These are phyloP conservation scores for Argyresthia albistria DNA, from an alignment of 2,888 invertebrate species.

Conservation along the genomic window DNA sequence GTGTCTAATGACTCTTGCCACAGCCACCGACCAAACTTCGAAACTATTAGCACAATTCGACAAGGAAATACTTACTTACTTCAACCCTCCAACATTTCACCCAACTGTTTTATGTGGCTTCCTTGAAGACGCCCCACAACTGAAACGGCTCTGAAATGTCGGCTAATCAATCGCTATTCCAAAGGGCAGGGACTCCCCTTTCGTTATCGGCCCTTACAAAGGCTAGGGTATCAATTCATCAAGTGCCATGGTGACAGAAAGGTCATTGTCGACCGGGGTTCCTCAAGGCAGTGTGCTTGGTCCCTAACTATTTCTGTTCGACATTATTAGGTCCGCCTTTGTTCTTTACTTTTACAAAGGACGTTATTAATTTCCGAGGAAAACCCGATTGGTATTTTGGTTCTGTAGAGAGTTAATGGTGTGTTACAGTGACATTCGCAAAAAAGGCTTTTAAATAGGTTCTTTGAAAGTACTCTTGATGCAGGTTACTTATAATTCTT, in stretches of 20 bases:
- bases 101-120: conserved; percentile 9
- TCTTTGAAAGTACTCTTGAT: too few relatives aligned
- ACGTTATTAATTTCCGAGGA: not conserved
- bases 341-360: conserved; percentile 1
- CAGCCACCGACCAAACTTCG: not conserved
- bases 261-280: conserved; percentile 19
- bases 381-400: too few relatives aligned
- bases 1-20: not conserved
- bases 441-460: too few relatives aligned
- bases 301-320: conserved; percentile 1
- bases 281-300: not conserved
- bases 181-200: conserved; percentile 41
- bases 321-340: conserved; percentile 2
- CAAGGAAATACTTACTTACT: conserved; percentile 5
- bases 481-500: too few relatives aligned
- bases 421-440: too few relatives aligned
- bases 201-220: conserved; percentile 7
- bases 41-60: not conserved
- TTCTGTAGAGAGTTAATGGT: too few relatives aligned
- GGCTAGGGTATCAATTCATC: conserved; percentile 49
- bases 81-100: conserved; percentile 1
- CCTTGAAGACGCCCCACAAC: conserved; percentile 46
- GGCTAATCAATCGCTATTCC: conserved; percentile 53
- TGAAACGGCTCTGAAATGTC: conserved; percentile 58
- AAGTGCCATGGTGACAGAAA: conserved; percentile 24